Evolutionary conservation across 2,888 invertebrate genomes (phyloP).

Genomic region (Erebia aethiops): DNA sequence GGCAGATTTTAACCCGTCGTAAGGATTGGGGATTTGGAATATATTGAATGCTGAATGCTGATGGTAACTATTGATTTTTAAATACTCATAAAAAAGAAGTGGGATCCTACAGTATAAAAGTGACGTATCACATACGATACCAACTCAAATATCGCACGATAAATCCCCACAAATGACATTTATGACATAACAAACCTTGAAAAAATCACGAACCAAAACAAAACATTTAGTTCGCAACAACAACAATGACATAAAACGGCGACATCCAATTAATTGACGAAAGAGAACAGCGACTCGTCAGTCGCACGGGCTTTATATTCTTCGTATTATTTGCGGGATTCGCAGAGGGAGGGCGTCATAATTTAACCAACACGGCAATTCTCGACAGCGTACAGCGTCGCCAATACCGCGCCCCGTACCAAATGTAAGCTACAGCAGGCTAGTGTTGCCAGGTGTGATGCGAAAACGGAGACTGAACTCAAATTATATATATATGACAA

Average conservation of each 20-base stretch:
- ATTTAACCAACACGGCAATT: constrained; percentile 76
- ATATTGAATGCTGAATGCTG: no score
- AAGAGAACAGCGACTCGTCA: constrained; percentile 58
- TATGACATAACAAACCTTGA: constrained; percentile 2
- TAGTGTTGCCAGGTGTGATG: constrained; percentile 55
- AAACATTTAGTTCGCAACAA: constrained; percentile 20
- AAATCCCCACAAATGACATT: neutral
- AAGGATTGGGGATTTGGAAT: no score
- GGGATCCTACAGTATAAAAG: neutral
- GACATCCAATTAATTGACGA: constrained; percentile 48
- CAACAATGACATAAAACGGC: constrained; percentile 31
- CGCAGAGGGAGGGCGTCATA: constrained; percentile 73
- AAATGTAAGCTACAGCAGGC: constrained; percentile 59
- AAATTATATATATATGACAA: neutral
- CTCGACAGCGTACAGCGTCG: constrained; percentile 77
- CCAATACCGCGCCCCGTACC: constrained; percentile 59
- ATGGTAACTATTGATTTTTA: no score
- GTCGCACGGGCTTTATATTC: constrained; percentile 59
- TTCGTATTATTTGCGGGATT: constrained; percentile 75
- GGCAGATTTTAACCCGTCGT: no score
- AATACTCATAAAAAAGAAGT: no score
- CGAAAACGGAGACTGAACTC: constrained; percentile 16
- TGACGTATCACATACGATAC: neutral
- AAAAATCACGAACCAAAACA: neutral
- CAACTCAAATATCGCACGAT: neutral